A percentile compares a stretch with the other conserved stretches of the same genome.
These are phyloP conservation scores for Antennarius striatus DNA, from an alignment of 2,113 vertebrate species.

Conservation along the genomic window DNA sequence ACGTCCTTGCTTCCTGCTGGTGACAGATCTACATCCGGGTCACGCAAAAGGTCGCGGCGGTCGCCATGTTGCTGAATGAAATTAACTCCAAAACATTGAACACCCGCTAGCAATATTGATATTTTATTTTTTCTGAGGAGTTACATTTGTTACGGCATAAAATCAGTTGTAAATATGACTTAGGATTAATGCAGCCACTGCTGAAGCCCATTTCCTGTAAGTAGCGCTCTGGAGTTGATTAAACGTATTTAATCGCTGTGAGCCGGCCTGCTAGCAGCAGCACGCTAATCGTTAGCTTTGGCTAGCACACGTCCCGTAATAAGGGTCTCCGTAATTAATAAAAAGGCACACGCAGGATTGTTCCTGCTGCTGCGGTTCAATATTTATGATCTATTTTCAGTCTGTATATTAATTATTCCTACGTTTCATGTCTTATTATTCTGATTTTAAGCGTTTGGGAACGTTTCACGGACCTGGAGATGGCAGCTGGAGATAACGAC, in stretches of 20 bases:
- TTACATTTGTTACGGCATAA: constrained; percentile 41
- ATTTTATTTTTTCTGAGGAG: constrained; percentile 45
- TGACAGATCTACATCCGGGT: constrained; percentile 65
- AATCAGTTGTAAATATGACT: constrained; percentile 59
- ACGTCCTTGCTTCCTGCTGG: no score
- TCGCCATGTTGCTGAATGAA: constrained; percentile 81
- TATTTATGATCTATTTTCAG: neutral
- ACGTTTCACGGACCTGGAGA: constrained; percentile 27
- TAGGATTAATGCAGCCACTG: constrained; percentile 50
- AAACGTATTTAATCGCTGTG: constrained; percentile 40
- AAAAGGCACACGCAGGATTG: neutral
- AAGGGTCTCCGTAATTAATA: constrained; percentile 10
- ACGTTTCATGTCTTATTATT: neutral
- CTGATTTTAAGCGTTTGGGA: constrained; percentile 10
- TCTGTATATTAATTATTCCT: accelerated
- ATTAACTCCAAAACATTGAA: constrained; percentile 72
- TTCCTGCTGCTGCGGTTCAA: neutral
- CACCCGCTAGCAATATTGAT: constrained; percentile 59
- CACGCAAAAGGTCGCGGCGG: constrained; percentile 53
- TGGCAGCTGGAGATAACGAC: constrained; percentile 1
- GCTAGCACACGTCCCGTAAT: constrained; percentile 48
- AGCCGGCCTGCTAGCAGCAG: constrained; percentile 59
- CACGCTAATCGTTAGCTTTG: constrained; percentile 57
- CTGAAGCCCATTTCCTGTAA: constrained; percentile 58
- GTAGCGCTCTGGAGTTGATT: constrained; percentile 40